Percentiles rank a stretch among this genome's conserved stretches.
Evolutionary conservation across 2,888 invertebrate genomes (phyloP).

Genomic region (Allygus modestus): DNA sequence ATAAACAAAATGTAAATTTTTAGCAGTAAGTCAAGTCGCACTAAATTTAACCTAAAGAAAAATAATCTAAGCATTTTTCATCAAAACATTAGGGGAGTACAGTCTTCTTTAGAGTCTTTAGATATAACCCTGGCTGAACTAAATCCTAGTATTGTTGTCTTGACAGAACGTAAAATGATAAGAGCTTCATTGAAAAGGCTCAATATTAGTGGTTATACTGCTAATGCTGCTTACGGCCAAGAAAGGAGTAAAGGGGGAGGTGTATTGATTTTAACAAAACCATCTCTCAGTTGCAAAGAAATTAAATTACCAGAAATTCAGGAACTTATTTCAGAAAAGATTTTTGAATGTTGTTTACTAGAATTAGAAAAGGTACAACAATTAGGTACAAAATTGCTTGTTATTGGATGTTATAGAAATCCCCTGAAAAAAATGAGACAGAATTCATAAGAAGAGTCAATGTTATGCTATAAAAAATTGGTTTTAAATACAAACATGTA

Average conservation of each 20-base stretch:
- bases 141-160: slow-evolving; percentile 21
- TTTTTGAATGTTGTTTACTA: slow-evolving; percentile 14
- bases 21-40: not conserved
- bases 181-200: not conserved
- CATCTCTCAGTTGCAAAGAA: slow-evolving; percentile 11
- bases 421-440: slow-evolving; percentile 8
- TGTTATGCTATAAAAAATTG: not conserved
- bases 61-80: slow-evolving; percentile 14
- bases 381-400: not conserved
- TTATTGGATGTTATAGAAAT: slow-evolving; percentile 36
- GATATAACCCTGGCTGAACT: slow-evolving; percentile 12
- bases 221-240: not conserved
- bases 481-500: not conserved
- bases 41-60: not conserved
- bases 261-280: slow-evolving; percentile 12
- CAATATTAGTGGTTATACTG: slow-evolving; percentile 5
- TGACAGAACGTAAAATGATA: slow-evolving; percentile 6
- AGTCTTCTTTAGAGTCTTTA: not conserved
- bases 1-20: not conserved
- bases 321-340: not conserved
- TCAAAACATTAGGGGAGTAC: slow-evolving; percentile 22
- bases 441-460: slow-evolving; percentile 7
- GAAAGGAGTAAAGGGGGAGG: slow-evolving; percentile 5
- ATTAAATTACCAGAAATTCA: slow-evolving; percentile 17
- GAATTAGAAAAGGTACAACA: not conserved